These are phyloP conservation scores for Eira barbara DNA, from an alignment of 2,113 vertebrate genomes.

Conservation along the genomic window DNA sequence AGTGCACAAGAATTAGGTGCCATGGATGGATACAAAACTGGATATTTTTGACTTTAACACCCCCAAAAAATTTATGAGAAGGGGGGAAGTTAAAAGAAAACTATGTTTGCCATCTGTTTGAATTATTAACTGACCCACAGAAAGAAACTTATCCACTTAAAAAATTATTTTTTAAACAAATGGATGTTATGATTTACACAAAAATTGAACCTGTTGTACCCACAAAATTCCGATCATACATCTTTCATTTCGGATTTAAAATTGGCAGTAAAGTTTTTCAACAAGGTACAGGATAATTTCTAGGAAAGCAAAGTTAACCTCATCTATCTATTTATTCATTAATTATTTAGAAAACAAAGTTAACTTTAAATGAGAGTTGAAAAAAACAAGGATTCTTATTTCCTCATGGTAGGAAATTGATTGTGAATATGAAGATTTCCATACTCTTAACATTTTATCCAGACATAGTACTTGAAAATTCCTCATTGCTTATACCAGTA, in stretches of 20 bases:
- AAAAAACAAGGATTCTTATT: neutral
- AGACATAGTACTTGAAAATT: neutral
- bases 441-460: constrained; percentile 31
- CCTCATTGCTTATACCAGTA: neutral
- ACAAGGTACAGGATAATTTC: constrained; percentile 28
- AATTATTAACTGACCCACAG: neutral
- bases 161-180: neutral
- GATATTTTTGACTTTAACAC: neutral
- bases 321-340: neutral
- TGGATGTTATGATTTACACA: neutral
- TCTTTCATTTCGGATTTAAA: constrained; percentile 36
- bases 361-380: constrained; percentile 32
- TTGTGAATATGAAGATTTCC: constrained; percentile 48
- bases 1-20: neutral
- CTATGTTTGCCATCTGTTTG: neutral
- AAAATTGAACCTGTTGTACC: neutral
- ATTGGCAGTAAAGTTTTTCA: neutral
- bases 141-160: neutral
- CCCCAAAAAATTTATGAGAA: neutral
- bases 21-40: neutral
- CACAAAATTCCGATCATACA: constrained; percentile 44
- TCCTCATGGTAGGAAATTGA: constrained; percentile 22
- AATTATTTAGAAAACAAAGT: neutral
- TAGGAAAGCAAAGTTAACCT: constrained; percentile 39
- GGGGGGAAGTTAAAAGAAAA: neutral